Evolutionary conservation across 2,888 invertebrate genomes (phyloP).

Genomic region (Nebria salina): DNA sequence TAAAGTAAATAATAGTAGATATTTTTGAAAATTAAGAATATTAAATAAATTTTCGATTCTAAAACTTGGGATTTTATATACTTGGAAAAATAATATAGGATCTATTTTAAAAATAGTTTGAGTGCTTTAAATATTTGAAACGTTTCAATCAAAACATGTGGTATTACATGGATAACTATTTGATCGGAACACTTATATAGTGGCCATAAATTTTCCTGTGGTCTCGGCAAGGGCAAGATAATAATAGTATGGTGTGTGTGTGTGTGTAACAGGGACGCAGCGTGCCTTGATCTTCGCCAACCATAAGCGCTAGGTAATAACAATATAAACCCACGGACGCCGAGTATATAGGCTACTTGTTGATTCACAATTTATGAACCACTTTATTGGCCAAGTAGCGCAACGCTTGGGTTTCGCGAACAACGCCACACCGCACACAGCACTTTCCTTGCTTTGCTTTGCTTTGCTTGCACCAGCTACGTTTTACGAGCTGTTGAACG

Average conservation of each 20-base stretch:
- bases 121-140: neutral
- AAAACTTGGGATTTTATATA: no score
- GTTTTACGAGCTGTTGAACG: conserved; percentile 26
- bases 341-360: conserved; percentile 64
- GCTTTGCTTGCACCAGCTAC: conserved; percentile 12
- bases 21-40: no score
- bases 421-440: conserved; percentile 22
- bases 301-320: conserved; percentile 64
- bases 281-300: conserved; percentile 55
- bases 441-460: conserved; percentile 1
- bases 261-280: conserved; percentile 8
- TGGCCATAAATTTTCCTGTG: neutral
- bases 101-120: neutral
- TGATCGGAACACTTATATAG: neutral
- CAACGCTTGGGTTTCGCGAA: conserved; percentile 4
- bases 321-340: conserved; percentile 61
- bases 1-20: no score
- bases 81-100: neutral
- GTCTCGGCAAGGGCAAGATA: conserved; percentile 5
- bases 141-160: conserved; percentile 5
- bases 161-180: conserved; percentile 7
- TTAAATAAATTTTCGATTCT: no score
- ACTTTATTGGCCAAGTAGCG: conserved; percentile 48
- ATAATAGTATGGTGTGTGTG: neutral
- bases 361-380: conserved; percentile 64